Evolutionary conservation across 1,140 invertebrate species (phyloP), one percentile per base, ranked within the genome.

Genomic region (Rhopalosiphum padi): DNA sequence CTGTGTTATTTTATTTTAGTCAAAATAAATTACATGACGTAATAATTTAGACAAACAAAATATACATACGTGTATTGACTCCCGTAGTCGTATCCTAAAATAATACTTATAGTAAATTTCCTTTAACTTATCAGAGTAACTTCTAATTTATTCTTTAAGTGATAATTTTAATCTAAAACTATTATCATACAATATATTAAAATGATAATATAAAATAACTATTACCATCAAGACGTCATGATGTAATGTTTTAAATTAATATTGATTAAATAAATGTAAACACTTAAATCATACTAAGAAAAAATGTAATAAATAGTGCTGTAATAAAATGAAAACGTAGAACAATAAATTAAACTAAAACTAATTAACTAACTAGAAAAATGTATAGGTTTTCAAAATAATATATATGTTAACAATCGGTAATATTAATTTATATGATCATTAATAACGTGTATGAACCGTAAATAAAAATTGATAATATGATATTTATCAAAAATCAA

Each of bases 341-440:
- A 77, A 77, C 60, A n/a, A 77, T 77, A 77, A 77, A 77, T 77
- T 77, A 77, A 77, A 77, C 30, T n/a, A 77, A 77, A 77, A n/a
- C 60, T 15, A 77, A 77, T 23, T 77, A 77, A 21, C 60, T 5
- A 77, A 77, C n/a, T 77, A 15, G 30, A 15, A 77, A 68, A 77
- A 77, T 77, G n/a, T 77, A n/a, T 77, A 30, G 60, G 60, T 15
- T 35, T 77, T 77, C n/a, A 77, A 77, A 77, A 77, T 41, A 41
- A 41, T 41, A 41, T n/a, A n/a, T 68, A 68, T 15, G n/a, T n/a
- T 35, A 77, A 77, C 60, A 77, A n/a, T 77, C 15, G 60, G 15
- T 35, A 77, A 77, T 4, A 77, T 11, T 15, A 77, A 0, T 77
- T 77, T 18, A 18, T n/a, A 77, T 15, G 60, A 5, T 8, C 60